Percentiles rank a stretch among this genome's conserved stretches.
phyloP scores from a whole-genome alignment of 1,140 invertebrate genomes.

The Drosophila malerkotliana region DNA sequence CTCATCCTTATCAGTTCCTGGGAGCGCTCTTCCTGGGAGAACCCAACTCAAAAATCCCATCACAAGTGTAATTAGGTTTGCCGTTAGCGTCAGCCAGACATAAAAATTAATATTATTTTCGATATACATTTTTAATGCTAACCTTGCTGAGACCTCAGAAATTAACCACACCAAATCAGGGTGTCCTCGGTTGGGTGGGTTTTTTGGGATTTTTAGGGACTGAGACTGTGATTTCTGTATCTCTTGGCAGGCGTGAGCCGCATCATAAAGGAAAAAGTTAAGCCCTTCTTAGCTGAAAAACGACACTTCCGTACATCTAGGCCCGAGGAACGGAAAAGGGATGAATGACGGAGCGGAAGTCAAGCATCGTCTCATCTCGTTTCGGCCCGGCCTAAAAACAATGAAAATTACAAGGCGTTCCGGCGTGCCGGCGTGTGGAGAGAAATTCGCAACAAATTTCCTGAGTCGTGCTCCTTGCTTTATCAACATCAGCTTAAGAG shows the following conservation, averaged over 20 bases:
- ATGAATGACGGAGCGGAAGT: slow-evolving; percentile 41
- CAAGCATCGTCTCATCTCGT: slow-evolving; percentile 56
- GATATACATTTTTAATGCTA: slow-evolving; percentile 71
- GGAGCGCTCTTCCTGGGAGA: slow-evolving; percentile 7
- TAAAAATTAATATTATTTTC: slow-evolving; percentile 77
- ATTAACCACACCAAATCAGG: slow-evolving; percentile 34
- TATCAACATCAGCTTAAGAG: slow-evolving; percentile 61
- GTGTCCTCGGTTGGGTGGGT: neutral
- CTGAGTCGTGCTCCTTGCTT: slow-evolving; percentile 44
- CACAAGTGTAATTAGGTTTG: slow-evolving; percentile 51
- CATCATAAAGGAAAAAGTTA: slow-evolving; percentile 69
- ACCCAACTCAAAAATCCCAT: slow-evolving; percentile 56
- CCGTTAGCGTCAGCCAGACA: slow-evolving; percentile 39
- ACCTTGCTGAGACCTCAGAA: slow-evolving; percentile 67
- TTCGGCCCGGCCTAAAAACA: slow-evolving; percentile 60
- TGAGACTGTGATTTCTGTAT: slow-evolving; percentile 4
- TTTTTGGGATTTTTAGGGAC: neutral
- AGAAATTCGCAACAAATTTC: slow-evolving; percentile 36
- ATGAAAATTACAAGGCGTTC: slow-evolving; percentile 69
- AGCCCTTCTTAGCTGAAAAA: slow-evolving; percentile 78
- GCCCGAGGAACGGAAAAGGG: slow-evolving; percentile 29
- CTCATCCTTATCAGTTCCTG: slow-evolving; percentile 28
- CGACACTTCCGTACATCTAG: slow-evolving; percentile 69
- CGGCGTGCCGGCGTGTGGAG: neutral
- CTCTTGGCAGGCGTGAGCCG: slow-evolving; percentile 58